phyloP scores from a whole-genome alignment of 30 jellyfish, hydroid and myxozoan species.

The Cassiopea andromeda region DNA sequence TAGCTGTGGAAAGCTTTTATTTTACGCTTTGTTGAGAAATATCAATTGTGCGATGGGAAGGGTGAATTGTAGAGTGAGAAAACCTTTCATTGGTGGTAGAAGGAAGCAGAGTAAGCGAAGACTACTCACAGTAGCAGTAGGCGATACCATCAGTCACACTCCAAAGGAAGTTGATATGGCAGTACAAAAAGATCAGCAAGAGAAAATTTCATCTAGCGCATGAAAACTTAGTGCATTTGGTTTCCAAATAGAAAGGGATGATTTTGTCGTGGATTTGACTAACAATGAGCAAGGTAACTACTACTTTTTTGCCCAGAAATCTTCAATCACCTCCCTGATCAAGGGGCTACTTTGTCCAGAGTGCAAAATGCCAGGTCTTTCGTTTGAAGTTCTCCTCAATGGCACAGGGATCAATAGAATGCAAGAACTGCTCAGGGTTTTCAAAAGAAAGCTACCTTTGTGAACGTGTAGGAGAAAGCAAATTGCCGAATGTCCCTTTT shows the following conservation, averaged over 20 bases:
- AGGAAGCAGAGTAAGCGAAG: neutral
- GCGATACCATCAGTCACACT: neutral
- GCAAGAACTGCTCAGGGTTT: neutral
- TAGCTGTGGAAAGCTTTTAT: too few relatives aligned
- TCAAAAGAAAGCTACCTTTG: neutral
- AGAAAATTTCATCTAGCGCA: neutral
- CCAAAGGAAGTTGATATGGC: neutral
- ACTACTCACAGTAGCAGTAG: neutral
- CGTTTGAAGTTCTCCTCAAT: neutral
- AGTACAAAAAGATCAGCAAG: slow-evolving; percentile 2
- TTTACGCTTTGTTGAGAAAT: too few relatives aligned
- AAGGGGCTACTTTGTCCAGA: neutral
- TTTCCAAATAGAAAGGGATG: neutral
- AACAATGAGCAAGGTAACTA: slow-evolving; percentile 1
- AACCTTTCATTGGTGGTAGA: neutral
- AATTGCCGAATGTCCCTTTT: neutral
- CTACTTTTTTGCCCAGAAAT: slow-evolving; percentile 13
- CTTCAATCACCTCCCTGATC: neutral
- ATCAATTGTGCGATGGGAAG: neutral
- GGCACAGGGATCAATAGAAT: neutral
- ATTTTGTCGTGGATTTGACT: neutral
- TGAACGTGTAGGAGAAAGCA: slow-evolving; percentile 46
- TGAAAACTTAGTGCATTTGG: slow-evolving; percentile 4
- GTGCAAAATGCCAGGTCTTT: neutral
- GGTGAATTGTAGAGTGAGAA: neutral